Base-by-base conservation (phyloP, 2,888 invertebrate species). In the Encarsia formosa region DNA sequence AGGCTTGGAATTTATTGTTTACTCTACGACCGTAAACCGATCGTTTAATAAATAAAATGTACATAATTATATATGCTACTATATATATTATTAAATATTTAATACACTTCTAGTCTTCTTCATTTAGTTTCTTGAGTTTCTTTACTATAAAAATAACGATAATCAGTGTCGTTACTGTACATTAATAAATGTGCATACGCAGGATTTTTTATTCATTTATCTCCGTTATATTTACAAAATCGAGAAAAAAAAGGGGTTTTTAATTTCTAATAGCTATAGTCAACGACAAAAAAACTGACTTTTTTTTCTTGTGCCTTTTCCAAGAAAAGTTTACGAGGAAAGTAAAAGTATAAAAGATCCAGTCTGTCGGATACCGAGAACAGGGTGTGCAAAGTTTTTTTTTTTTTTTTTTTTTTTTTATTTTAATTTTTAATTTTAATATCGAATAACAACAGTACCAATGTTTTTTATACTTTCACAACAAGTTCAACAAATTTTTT, bases 1-100 rank as follows among this genome's bases (percentile, higher is more conserved):
- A 54, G 51, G 48, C 50, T 57, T 53, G 50, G 48, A 51, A 48
- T 54, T 54, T 54, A 54, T 57, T 57, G 54, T 57, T 48, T 54
- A 56, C 34, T 50, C 45, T 24, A 38, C 50, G 44, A 54, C 46
- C 54, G 29, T n/a, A 42, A 22, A 13, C 11, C 39, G 54, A 48
- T 48, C 39, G 45, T 24, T 44, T 42, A 51, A 51, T 54, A 57
- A 54, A 56, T 54, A 56, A 38, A 54, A 51, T 57, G 50, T 54
- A 57, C 54, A 53, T 50, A 49, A 46, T 52, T 49, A 49, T 54
- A 49, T 15, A 20, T 41, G 15, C 20, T 18, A 16, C 24, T 42
- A 51, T 55, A 42, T 42, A 48, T 32, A 32, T 54, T 31, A 42
- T 52, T 53, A 54, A 57, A 54, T 57, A 57, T 54, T 55, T 50